Evolutionary conservation across 2,113 vertebrate species (phyloP).

Genomic region (Chroicocephalus ridibundus): DNA sequence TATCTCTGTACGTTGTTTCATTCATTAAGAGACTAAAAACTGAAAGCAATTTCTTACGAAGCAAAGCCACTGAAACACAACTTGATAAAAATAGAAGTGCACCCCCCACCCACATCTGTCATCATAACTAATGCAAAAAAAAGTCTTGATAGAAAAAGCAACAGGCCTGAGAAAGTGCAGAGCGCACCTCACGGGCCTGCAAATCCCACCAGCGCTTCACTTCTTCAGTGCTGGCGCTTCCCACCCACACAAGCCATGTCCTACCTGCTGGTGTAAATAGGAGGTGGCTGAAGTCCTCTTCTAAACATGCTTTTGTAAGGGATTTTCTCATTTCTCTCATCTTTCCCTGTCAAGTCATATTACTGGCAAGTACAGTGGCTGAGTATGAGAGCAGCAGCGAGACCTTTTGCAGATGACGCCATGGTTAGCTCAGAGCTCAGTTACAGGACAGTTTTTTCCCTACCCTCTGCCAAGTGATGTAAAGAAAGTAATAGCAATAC

Average conservation of each 20-base stretch:
- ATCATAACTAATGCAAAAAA: background rate
- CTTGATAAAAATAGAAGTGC: background rate
- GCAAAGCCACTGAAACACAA: background rate
- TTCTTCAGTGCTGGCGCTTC: background rate
- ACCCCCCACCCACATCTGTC: background rate
- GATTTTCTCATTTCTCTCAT: background rate
- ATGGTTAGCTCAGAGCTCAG: rapidly evolving
- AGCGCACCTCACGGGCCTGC: background rate
- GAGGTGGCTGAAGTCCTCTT: background rate
- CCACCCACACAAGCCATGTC: rapidly evolving
- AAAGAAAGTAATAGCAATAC: background rate
- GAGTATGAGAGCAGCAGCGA: background rate
- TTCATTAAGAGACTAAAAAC: background rate
- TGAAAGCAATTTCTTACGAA: background rate
- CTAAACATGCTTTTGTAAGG: background rate
- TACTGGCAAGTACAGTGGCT: rapidly evolving
- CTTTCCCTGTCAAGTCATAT: background rate
- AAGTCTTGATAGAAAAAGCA: background rate
- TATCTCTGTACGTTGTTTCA: background rate
- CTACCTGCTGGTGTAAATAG: background rate
- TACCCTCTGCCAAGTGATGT: background rate
- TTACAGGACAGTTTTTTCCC: background rate
- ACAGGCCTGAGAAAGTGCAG: background rate
- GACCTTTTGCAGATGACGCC: background rate
- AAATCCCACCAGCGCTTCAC: background rate